phyloP scores from a whole-genome alignment of 1,140 invertebrate genomes.

The Tetraneura akinire region DNA sequence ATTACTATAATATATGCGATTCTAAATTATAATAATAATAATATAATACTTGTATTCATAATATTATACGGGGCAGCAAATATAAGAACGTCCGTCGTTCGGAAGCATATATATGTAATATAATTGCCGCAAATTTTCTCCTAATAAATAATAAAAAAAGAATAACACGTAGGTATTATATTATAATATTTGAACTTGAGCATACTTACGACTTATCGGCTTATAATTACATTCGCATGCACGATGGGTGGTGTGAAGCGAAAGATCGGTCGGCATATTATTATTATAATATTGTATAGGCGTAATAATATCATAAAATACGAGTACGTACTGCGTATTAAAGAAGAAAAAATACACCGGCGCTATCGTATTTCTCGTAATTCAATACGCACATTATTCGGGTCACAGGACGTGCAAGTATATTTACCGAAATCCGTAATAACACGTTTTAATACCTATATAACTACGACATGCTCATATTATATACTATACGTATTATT shows the following conservation, averaged over 20 bases:
- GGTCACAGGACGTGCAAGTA: not conserved
- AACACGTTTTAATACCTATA: constrained; percentile 32
- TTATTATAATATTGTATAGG: too few species aligned
- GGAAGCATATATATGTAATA: too few species aligned
- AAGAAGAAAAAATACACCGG: too few species aligned
- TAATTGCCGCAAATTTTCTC: not conserved
- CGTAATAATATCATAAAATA: not conserved
- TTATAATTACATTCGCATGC: constrained; percentile 27
- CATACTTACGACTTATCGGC: too few species aligned
- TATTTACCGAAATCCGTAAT: constrained; percentile 43
- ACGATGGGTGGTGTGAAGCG: constrained; percentile 3
- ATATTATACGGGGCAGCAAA: not conserved
- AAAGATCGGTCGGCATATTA: constrained; percentile 1
- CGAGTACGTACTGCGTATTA: too few species aligned
- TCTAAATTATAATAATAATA: too few species aligned
- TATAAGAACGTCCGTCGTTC: not conserved
- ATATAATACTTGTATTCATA: too few species aligned
- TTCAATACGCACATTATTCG: constrained; percentile 29
- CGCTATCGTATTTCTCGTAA: constrained; percentile 27
- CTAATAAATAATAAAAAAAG: not conserved
- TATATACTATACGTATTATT: not conserved
- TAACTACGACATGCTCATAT: not conserved
- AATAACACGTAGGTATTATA: not conserved
- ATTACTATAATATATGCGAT: too few species aligned
- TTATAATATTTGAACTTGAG: not conserved